Conservation (phyloP, 2,888 invertebrate genomes). For the Drosophila histrio region DNA sequence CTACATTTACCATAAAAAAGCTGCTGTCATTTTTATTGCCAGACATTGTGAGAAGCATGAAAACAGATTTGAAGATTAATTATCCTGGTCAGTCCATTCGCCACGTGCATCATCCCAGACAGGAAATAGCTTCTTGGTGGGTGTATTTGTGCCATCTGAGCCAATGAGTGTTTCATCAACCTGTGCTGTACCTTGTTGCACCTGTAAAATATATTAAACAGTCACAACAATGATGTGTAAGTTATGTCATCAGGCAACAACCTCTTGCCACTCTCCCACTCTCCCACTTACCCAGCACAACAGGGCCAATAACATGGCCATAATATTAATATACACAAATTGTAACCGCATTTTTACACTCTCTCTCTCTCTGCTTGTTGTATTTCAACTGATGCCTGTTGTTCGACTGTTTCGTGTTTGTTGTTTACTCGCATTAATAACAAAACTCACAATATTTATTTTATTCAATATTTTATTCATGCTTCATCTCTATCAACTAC, state of each 20-base stretch:
- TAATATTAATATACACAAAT: constrained; percentile 32
- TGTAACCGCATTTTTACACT: constrained; percentile 43
- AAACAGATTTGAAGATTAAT: constrained; percentile 5
- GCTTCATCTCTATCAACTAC: constrained; percentile 39
- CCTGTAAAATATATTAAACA: constrained; percentile 32
- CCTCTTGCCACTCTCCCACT: neutral
- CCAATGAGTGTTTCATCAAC: constrained; percentile 21
- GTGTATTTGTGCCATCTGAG: constrained; percentile 31
- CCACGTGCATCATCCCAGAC: constrained; percentile 72
- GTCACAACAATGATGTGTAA: neutral
- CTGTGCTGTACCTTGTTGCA: constrained; percentile 43
- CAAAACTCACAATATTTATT: constrained; percentile 28
- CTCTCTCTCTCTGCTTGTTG: neutral
- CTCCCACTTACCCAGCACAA: constrained; percentile 32
- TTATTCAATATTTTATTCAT: constrained; percentile 40
- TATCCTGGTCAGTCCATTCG: constrained; percentile 44
- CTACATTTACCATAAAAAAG: neutral
- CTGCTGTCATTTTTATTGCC: neutral
- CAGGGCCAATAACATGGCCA: constrained; percentile 41
- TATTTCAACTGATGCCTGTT: constrained; percentile 5
- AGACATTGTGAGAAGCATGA: neutral
- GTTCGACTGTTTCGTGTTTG: constrained; percentile 29
- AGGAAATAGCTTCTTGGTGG: constrained; percentile 55
- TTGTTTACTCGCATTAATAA: constrained; percentile 29
- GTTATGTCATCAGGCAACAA: neutral